A percentile compares a stretch with the other conserved stretches of the same genome.
phyloP scores from a whole-genome alignment of 2,888 invertebrate species.

The Cepaea hortensis region DNA sequence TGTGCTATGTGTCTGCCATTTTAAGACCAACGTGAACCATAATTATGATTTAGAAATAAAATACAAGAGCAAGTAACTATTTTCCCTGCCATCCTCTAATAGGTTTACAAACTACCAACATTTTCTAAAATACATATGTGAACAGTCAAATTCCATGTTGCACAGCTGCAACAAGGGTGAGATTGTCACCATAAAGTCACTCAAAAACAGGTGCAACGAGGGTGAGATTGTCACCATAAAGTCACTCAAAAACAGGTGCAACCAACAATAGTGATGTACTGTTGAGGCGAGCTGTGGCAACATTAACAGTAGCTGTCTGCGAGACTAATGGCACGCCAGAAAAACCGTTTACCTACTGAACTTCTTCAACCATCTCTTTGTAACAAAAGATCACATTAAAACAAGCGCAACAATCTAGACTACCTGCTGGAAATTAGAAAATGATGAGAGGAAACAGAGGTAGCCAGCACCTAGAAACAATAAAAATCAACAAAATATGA shows the following conservation, averaged over 20 bases:
- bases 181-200: neutral
- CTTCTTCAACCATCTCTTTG: conserved; percentile 12
- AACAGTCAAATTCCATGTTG: neutral
- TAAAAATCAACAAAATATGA: conserved; percentile 21
- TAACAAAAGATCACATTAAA: conserved; percentile 26
- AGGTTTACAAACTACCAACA: neutral
- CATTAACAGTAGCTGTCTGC: neutral
- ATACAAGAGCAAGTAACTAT: neutral
- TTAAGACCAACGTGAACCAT: neutral
- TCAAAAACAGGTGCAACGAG: neutral
- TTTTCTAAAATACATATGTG: neutral
- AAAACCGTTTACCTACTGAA: neutral
- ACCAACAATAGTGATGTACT: neutral
- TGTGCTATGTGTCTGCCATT: neutral
- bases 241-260: too few relatives aligned
- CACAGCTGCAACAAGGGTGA: neutral
- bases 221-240: neutral
- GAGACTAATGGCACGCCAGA: neutral
- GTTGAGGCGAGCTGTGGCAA: conserved; percentile 20
- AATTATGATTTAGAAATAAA: neutral
- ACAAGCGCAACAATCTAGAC: conserved; percentile 26
- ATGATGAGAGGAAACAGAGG: conserved; percentile 37
- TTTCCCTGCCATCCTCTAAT: neutral
- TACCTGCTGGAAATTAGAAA: conserved; percentile 48
- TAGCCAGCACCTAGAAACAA: conserved; percentile 42